Conservation (phyloP, 2,113 vertebrate genomes). For the Nannobrachium achirus region DNA sequence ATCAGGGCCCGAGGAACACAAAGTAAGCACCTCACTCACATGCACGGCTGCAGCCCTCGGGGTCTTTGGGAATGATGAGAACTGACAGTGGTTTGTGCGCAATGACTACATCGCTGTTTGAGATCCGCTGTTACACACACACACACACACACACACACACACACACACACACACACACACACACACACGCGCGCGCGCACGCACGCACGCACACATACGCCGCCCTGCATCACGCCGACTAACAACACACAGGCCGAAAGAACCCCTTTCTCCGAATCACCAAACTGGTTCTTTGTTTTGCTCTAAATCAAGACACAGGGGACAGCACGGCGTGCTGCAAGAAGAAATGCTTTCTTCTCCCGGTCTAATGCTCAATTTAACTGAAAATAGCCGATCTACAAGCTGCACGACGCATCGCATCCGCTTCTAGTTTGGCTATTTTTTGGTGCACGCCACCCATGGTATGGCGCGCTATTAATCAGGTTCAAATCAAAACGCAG, state of each 20-base stretch:
- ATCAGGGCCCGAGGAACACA: constrained; percentile 74
- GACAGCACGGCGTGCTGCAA: not conserved
- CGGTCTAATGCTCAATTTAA: too few relatives aligned
- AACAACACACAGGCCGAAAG: constrained; percentile 59
- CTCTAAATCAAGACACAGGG: constrained; percentile 64
- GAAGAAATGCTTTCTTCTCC: too few relatives aligned
- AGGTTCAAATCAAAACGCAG: too few relatives aligned
- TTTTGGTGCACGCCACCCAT: too few relatives aligned
- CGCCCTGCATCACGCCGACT: constrained; percentile 34
- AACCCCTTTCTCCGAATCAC: constrained; percentile 42
- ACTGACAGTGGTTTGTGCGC: constrained; percentile 74
- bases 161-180: constrained; percentile 40
- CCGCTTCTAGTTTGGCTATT: too few relatives aligned
- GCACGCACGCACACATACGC: constrained; percentile 47
- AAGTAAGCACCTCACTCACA: constrained; percentile 75
- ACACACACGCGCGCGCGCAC: constrained; percentile 41
- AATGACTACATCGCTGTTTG: constrained; percentile 66
- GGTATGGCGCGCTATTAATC: too few relatives aligned
- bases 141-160: constrained; percentile 40
- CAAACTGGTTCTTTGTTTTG: constrained; percentile 39
- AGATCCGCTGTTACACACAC: constrained; percentile 59
- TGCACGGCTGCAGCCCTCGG: constrained; percentile 63
- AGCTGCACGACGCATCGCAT: too few relatives aligned
- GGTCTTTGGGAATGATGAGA: constrained; percentile 73
- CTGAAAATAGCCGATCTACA: too few relatives aligned